Evolutionary conservation across 1,140 invertebrate species (phyloP), one percentile per base, ranked within the genome.

Genomic region (Caenorhabditis tropicalis): DNA sequence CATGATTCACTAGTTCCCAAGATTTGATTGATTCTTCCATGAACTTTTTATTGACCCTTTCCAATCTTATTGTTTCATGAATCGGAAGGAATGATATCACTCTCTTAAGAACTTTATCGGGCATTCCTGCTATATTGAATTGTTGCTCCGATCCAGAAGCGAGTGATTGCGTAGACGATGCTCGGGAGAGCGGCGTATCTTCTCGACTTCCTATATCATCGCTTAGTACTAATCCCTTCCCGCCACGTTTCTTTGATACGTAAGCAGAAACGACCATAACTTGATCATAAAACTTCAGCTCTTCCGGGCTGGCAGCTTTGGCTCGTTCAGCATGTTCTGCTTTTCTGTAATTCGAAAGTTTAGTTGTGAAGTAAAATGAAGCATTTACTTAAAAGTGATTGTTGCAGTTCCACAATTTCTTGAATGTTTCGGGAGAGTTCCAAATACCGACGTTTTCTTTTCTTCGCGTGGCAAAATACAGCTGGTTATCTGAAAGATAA

Each of bases 211-310:
- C 83, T 27, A 48, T 15, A 79, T 85, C 84, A 60, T 85, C 84
- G 31, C 82, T 36, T 12, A 82, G 58, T 2, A 85, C 70, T 10
- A 85, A 19, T 19, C 81, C 81, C 46, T 82, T 82, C 7, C 80
- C 81, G 16, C 79, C 81, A 19, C 70, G 58, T 58, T 56, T 82
- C 21, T 49, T 70, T 4, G 84, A 85, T 12, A 60, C 46, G n/a
- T 85, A 83, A 5, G 39, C 56, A 6, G 43, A 60, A 12, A 91
- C 89, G 43, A 74, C 21, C 89, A 90, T 90, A 21, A 84, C 79
- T 82, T 90, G 90, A 10, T 90, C 90, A 60, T 90, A 90, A 58
- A 90, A 90, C n/a, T 87, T 85, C n/a, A 90, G 85, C 56, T 90
- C 89, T 48, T 91, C 89, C 31, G 88, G 81, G 33, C 81, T 81